These are phyloP conservation scores for Stegastes partitus DNA, from an alignment of 2,113 vertebrate species.

Conservation along the genomic window DNA sequence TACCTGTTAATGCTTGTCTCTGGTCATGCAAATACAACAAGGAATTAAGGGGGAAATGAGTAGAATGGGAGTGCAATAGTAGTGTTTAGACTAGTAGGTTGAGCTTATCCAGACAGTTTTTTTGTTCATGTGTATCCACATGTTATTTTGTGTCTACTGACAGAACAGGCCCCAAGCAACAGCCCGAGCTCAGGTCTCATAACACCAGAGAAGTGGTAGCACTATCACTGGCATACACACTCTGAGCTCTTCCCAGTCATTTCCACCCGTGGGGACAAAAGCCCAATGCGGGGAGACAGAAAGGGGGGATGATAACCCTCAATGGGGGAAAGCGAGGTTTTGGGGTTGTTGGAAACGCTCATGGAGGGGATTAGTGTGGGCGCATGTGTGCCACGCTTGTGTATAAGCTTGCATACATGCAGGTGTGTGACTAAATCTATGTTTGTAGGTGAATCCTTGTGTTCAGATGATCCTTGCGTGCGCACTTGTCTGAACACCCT, in stretches of 20 bases:
- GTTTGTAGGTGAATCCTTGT: constrained; percentile 56
- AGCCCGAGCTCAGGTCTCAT: constrained; percentile 53
- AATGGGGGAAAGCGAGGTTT: constrained; percentile 56
- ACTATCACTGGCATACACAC: constrained; percentile 73
- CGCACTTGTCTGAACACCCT: constrained; percentile 67
- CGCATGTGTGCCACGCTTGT: constrained; percentile 50
- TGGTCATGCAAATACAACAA: not conserved
- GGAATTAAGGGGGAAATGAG: not conserved
- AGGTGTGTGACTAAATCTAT: constrained; percentile 77
- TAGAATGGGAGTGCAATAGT: not conserved
- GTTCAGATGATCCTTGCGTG: constrained; percentile 65
- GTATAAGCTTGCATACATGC: constrained; percentile 69
- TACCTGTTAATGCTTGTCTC: not conserved
- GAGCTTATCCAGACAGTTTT: constrained; percentile 28
- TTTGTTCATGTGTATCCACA: constrained; percentile 22
- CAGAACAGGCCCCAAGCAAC: constrained; percentile 52
- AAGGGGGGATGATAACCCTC: constrained; percentile 62
- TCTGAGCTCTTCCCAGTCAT: constrained; percentile 67
- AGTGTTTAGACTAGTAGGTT: constrained; percentile 23
- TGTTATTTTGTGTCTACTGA: constrained; percentile 41
- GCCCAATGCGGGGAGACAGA: constrained; percentile 64
- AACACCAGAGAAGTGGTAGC: constrained; percentile 67
- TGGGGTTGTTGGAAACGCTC: constrained; percentile 63
- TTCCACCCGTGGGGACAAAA: constrained; percentile 75
- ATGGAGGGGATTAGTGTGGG: constrained; percentile 69